Evolutionary conservation across 2,113 vertebrate species (phyloP), one percentile per base, ranked within the genome.

Genomic region (Todiramphus chloris): DNA sequence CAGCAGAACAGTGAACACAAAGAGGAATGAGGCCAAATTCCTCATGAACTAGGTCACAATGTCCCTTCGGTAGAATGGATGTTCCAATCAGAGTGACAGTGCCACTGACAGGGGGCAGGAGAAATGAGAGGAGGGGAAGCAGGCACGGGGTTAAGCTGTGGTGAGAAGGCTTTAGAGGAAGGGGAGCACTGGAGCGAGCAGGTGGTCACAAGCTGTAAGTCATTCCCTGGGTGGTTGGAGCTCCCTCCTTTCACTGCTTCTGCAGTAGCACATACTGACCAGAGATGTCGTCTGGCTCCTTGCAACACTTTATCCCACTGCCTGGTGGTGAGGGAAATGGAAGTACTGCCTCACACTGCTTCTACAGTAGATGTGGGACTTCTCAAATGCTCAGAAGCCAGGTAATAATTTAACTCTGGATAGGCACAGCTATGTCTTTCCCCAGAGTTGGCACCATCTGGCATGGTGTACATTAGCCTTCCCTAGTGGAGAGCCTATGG

Each of bases 1-100:
- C 56, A 85, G 74, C 41, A 30, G 37, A 95, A 91, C 58, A 93
- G 78, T 95, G 90, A 83, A 94, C 78, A 96, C 83, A 83, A 95
- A 95, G 73, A 91, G 94, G 66, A 96, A 92, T 64, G 62, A 72
- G 75, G 94, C 94, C 95, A 97, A 96, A 93, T 73, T 96, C 78
- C 50, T 58, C 53, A 85, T 0, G 0, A 97, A 96, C 33, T 97
- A 88, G 96, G 94, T 95, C 95, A 95, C 0, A 0, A 53, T 97
- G 92, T 97, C 87, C 94, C 44, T 91, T 95, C 1, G 0, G 58
- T 30, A 60, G 30, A 28, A 18, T 68, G 46, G 58, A 53, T 6
- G 6, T 27, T 79, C 43, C 58, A 72, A 44, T 78, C 39, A 60
- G 39, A 10, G 27, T 91, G 87, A n/a, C 68, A 81, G 21, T 75